phyloP scores from a whole-genome alignment of 1,140 invertebrate species.

The Helicoverpa zea region DNA sequence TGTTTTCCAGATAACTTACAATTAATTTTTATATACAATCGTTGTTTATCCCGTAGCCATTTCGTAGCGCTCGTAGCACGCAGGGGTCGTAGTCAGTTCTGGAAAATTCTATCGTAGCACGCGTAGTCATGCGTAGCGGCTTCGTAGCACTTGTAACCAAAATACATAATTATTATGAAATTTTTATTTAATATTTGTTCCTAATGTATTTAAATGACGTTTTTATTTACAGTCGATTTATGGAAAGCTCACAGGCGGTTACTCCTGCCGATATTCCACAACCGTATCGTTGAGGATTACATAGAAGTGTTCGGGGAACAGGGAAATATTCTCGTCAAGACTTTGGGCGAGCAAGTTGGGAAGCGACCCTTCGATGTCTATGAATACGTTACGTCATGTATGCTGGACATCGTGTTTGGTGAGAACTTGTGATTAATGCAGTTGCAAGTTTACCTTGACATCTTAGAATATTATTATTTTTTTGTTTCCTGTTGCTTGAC shows the following conservation, averaged over 20 bases:
- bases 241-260: slow-evolving; percentile 91
- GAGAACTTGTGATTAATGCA: slow-evolving; percentile 56
- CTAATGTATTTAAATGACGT: neutral
- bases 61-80: neutral
- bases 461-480: too few relatives aligned
- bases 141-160: neutral
- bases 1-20: neutral
- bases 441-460: too few relatives aligned
- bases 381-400: slow-evolving; percentile 89
- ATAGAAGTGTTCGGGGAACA: slow-evolving; percentile 91
- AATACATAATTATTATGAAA: too few relatives aligned
- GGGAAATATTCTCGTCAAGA: slow-evolving; percentile 86
- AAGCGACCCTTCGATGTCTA: slow-evolving; percentile 88
- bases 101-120: neutral
- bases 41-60: neutral
- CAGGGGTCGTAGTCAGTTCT: neutral
- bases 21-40: neutral
- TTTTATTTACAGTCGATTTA: slow-evolving; percentile 86
- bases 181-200: neutral
- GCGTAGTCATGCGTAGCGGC: neutral
- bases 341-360: slow-evolving; percentile 83
- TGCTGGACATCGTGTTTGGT: slow-evolving; percentile 93
- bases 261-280: slow-evolving; percentile 92
- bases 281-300: slow-evolving; percentile 92
- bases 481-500: slow-evolving; percentile 15